Evolutionary conservation across 2,113 vertebrate genomes (phyloP), one percentile per base, ranked within the genome.

Genomic region (Macaca fascicularis): DNA sequence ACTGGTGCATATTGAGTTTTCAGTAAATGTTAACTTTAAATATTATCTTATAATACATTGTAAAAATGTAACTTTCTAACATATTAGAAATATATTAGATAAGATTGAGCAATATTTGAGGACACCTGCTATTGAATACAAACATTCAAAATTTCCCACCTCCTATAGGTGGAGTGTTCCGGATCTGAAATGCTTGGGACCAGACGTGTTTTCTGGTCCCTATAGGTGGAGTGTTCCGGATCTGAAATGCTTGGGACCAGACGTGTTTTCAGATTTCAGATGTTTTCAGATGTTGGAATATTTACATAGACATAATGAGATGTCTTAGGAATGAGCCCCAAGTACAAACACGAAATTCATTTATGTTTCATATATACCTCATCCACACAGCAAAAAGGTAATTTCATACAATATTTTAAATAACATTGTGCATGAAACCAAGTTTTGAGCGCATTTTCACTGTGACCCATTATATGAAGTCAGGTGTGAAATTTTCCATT

Each of bases 11-110:
- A 48, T 16, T 45, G 81, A 67, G 0, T 78, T 93, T 7, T 94
- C 76, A 25, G 69, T 97, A 72, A 55, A 83, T n/a, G 3, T 75
- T 91, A 45, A 52, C 12, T 93, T 94, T 72, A 67, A 80, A 86
- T 94, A 89, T 97, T 82, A 92, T 14, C 52, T 3, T 89, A 8
- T 6, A 72, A 85, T 8, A 16, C 22, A 5, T 38, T 87, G 1
- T 10, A 50, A 61, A 94, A 92, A 64, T 70, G 8, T 17, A 78
- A 20, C 95, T 89, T 69, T 10, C 59, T 45, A 50, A 30, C 4
- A 11, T 76, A 94, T 93, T 82, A 75, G 85, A 98, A 98, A 90
- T 78, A 50, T 50, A 86, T 48, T 8, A 38, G 4, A 69, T 5
- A 14, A 95, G 69, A 16, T 67, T 32, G 91, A 97, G 50, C 80